phyloP scores from a whole-genome alignment of 2,113 vertebrate genomes.

The Calyptommatus sinebrachiatus region DNA sequence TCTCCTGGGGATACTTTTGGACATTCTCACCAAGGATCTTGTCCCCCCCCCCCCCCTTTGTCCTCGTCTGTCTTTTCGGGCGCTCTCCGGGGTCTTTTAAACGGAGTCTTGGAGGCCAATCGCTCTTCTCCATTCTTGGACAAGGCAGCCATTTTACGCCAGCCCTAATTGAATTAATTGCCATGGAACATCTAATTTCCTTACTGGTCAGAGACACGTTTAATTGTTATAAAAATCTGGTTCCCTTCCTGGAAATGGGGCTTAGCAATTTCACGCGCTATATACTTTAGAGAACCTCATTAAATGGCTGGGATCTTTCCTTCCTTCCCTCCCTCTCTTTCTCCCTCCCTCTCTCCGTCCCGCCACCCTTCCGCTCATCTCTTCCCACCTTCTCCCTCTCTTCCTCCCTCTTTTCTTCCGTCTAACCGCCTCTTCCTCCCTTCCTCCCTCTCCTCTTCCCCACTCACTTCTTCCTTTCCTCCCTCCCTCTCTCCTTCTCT shows the following conservation, averaged over 20 bases:
- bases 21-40: too few relatives aligned
- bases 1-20: neutral
- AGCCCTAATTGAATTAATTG: slow-evolving; percentile 79
- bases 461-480: too few relatives aligned
- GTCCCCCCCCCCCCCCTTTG: neutral
- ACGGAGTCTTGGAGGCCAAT: neutral
- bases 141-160: slow-evolving; percentile 55
- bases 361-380: too few relatives aligned
- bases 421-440: too few relatives aligned
- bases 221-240: slow-evolving; percentile 77
- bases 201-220: slow-evolving; percentile 81
- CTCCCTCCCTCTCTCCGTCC: too few relatives aligned
- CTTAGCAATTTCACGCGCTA: slow-evolving; percentile 92
- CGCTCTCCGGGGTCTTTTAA: neutral
- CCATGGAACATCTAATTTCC: slow-evolving; percentile 80
- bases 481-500: too few relatives aligned
- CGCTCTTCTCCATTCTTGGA: neutral
- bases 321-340: neutral
- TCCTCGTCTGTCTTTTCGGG: neutral
- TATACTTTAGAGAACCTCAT: slow-evolving; percentile 91
- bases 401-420: too few relatives aligned
- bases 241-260: slow-evolving; percentile 74
- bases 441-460: too few relatives aligned
- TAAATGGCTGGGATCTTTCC: slow-evolving; percentile 68
- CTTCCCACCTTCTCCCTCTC: too few relatives aligned